Evolutionary conservation across 2,113 vertebrate species (phyloP), one percentile per base, ranked within the genome.

Genomic region (Chitala chitala): DNA sequence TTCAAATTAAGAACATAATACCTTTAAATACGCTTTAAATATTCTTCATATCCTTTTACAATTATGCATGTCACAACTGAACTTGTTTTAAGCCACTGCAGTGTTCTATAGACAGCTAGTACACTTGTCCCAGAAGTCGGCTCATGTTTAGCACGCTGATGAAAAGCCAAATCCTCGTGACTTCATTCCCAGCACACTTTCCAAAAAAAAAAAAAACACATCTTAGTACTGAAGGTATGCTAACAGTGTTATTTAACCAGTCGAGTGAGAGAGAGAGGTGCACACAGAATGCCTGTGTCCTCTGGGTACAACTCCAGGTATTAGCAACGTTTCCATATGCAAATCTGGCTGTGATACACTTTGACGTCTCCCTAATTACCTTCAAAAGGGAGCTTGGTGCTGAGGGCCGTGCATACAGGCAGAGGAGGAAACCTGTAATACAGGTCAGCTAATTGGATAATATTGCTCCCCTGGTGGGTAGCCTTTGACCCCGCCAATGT

Each of bases 401-500:
- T 63, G 31, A 63, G 38, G 31, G 15, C 31, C 17, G 13, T 36
- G 13, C 15, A 33, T 17, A 15, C 29, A 38, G 33, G 31, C n/a
- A 17, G 15, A 53, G 38, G 24, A 29, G 58, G 5, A 36, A 38
- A n/a, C 29, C 58, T 61, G 58, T 15, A 61, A 63, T 38, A 7
- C n/a, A 33, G 33, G 33, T 29, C 29, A 61, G 31, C 33, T 29
- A 6, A 36, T 5, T 1, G 59, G 15, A 5, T 38, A 12, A 63
- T n/a, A 63, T 3, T 20, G 59, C 33, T 29, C 59, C 59, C 33
- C 33, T 33, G n/a, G 33, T 22, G 31, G 33, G 58, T 17, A 17
- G 38, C n/a, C 59, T 63, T 63, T 63, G 59, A 63, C 38, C 59
- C 59, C 15, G 33, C 36, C 59, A 33, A 36, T 63, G 59, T 63